Evolutionary conservation across 2,113 vertebrate genomes (phyloP).

Genomic region (Vanacampus margaritifer): DNA sequence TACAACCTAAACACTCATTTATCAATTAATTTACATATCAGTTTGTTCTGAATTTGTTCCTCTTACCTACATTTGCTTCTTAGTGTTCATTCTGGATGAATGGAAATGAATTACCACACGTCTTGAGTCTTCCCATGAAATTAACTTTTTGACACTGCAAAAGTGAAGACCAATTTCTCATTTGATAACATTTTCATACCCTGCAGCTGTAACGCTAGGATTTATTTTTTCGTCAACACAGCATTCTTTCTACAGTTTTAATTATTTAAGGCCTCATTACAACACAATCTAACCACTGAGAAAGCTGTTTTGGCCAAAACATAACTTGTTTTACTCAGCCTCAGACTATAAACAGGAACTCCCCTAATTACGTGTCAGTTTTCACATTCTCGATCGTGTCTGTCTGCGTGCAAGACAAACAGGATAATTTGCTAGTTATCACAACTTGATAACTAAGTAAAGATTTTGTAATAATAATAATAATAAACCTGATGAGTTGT

Average conservation of each 20-base stretch:
- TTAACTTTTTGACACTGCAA: too few relatives aligned
- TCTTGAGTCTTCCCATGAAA: too few relatives aligned
- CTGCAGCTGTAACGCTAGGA: not conserved
- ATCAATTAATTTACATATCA: not conserved
- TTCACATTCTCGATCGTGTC: conserved; percentile 12
- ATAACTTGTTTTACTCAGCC: conserved; percentile 13
- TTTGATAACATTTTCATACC: too few relatives aligned
- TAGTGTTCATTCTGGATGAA: too few relatives aligned
- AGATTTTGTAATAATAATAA: conserved; percentile 7
- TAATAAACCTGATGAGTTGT: conserved; percentile 16
- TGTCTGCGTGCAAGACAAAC: conserved; percentile 23
- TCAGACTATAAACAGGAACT: conserved; percentile 16
- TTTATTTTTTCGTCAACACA: not conserved
- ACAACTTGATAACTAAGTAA: conserved; percentile 8
- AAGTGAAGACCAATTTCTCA: too few relatives aligned
- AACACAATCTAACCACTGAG: conserved; percentile 7
- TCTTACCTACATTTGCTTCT: not conserved
- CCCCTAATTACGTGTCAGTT: conserved; percentile 2
- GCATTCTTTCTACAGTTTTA: not conserved
- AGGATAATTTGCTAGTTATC: conserved; percentile 1
- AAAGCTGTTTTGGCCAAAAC: not conserved
- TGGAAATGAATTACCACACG: too few relatives aligned
- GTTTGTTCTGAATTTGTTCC: not conserved
- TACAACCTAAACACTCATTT: not conserved
- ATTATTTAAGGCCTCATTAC: not conserved